These are phyloP conservation scores for Rhynchomys soricoides DNA, from an alignment of 2,113 vertebrate species.

Conservation along the genomic window DNA sequence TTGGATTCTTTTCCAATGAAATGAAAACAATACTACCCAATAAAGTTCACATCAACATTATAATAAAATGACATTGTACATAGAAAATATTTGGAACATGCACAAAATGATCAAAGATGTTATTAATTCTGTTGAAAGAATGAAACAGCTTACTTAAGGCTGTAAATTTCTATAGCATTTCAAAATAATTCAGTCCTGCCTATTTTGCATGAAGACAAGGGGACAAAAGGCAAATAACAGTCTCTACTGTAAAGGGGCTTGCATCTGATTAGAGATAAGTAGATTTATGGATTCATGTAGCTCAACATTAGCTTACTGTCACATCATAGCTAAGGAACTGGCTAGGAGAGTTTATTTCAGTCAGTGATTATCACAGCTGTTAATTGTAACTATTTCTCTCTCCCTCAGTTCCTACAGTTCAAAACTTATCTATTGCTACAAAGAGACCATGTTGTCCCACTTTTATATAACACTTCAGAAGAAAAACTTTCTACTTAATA, in stretches of 20 bases:
- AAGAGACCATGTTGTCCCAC: neutral
- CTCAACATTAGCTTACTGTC: constrained; percentile 50
- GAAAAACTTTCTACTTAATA: constrained; percentile 33
- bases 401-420: neutral
- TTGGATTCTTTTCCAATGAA: constrained; percentile 9
- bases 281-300: constrained; percentile 28
- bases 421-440: constrained; percentile 39
- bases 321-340: constrained; percentile 37
- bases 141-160: neutral
- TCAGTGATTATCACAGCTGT: constrained; percentile 60
- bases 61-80: neutral
- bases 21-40: neutral
- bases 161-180: constrained; percentile 14
- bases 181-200: neutral
- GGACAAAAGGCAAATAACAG: constrained; percentile 11
- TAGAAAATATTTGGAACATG: constrained; percentile 8
- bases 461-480: constrained; percentile 34
- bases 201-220: neutral
- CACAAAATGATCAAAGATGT: constrained; percentile 33
- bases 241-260: neutral
- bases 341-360: constrained; percentile 38
- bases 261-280: neutral
- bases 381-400: constrained; percentile 24
- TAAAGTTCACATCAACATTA: neutral
- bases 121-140: constrained; percentile 44